phyloP scores from a whole-genome alignment of 2,888 invertebrate species.

The Napeogenes inachia region DNA sequence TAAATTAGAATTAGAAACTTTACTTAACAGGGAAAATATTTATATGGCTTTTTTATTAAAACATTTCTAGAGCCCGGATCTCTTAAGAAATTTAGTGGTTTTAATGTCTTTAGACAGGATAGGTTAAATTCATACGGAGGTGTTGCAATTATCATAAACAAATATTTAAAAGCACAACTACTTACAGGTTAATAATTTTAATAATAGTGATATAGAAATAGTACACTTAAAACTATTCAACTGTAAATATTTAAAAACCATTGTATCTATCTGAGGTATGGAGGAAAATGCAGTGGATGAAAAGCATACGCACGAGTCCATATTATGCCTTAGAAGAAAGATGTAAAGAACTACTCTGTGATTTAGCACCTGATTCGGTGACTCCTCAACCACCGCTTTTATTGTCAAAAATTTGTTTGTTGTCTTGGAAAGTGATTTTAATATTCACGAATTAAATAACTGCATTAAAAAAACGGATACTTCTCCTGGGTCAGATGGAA shows the following conservation, averaged over 20 bases:
- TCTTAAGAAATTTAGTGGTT: constrained; percentile 8
- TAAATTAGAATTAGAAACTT: constrained; percentile 4
- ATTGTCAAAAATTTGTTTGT: too few relatives aligned
- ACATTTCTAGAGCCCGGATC: constrained; percentile 23
- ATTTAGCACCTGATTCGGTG: too few relatives aligned
- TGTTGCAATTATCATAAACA: constrained; percentile 24
- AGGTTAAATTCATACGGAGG: constrained; percentile 23
- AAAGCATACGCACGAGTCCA: too few relatives aligned
- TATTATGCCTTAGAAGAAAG: too few relatives aligned
- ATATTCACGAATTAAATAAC: too few relatives aligned
- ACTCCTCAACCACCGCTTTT: too few relatives aligned
- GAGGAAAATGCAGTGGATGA: too few relatives aligned
- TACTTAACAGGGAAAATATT: constrained; percentile 20
- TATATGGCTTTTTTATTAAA: constrained; percentile 23
- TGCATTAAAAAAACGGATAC: too few relatives aligned
- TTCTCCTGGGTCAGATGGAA: constrained; percentile 1
- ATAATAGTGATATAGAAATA: constrained; percentile 20
- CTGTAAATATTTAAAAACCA: constrained; percentile 12
- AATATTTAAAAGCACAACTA: constrained; percentile 16
- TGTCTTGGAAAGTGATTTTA: too few relatives aligned
- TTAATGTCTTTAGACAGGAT: constrained; percentile 20
- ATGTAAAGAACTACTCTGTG: too few relatives aligned
- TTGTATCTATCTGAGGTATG: constrained; percentile 7
- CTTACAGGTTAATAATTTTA: background rate
- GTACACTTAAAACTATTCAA: constrained; percentile 9